Conservation (phyloP, 2,797 vertebrate genomes). For the Bradypus variegatus region DNA sequence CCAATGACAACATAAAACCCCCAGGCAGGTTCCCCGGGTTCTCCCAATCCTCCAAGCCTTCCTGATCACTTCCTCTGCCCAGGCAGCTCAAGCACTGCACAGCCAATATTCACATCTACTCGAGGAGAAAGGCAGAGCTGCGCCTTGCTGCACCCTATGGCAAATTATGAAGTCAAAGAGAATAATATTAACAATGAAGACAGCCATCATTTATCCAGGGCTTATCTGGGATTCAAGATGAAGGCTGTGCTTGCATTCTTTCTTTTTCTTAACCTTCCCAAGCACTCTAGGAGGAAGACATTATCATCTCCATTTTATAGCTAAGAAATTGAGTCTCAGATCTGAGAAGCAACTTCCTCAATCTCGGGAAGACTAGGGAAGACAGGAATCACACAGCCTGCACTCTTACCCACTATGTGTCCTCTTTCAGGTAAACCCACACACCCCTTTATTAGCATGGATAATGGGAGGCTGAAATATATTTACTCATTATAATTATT, state of each 20-base stretch:
- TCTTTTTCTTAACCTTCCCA: not conserved
- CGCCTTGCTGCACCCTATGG: not conserved
- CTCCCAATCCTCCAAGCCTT: not conserved
- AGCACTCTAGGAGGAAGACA: not conserved
- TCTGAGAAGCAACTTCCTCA: not conserved
- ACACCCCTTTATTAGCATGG: not conserved
- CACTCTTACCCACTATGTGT: accelerated
- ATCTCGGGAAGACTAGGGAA: not conserved
- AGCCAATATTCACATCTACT: accelerated
- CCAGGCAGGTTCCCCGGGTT: not conserved
- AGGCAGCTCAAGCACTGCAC: not conserved
- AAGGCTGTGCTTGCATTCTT: not conserved
- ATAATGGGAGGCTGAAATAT: not conserved
- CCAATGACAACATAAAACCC: not conserved
- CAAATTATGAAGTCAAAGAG: not conserved
- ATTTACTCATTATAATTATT: not conserved
- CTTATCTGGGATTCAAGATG: not conserved
- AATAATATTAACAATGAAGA: accelerated
- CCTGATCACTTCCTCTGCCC: not conserved
- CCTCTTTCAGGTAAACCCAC: not conserved
- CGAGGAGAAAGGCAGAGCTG: not conserved
- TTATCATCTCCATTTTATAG: not conserved
- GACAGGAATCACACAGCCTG: not conserved
- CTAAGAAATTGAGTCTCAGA: not conserved
- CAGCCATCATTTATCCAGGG: not conserved